phyloP scores from a whole-genome alignment of 2,888 invertebrate species.

The Sinotaia quadrata region DNA sequence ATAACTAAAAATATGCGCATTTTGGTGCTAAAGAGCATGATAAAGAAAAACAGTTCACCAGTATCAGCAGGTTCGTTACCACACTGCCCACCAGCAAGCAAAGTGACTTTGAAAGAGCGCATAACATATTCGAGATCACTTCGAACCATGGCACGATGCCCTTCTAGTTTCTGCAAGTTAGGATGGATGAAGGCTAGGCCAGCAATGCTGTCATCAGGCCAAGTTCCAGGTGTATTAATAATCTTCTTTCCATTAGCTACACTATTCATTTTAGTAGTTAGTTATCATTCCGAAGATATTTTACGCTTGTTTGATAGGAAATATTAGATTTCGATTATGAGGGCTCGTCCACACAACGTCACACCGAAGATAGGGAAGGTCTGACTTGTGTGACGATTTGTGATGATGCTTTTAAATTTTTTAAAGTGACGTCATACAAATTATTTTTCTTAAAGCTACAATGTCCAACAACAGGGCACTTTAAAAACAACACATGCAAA shows the following conservation, averaged over 20 bases:
- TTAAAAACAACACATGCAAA: too few relatives aligned
- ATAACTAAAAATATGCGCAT: neutral
- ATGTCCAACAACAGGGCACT: too few relatives aligned
- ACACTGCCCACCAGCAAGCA: conserved; percentile 85
- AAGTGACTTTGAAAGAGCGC: conserved; percentile 74
- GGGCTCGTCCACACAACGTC: too few relatives aligned
- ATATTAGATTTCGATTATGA: too few relatives aligned
- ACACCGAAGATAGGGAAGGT: too few relatives aligned
- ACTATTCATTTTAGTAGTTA: conserved; percentile 7
- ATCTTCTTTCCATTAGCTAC: conserved; percentile 49
- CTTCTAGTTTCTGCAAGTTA: conserved; percentile 75
- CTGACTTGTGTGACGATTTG: too few relatives aligned
- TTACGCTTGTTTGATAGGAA: too few relatives aligned
- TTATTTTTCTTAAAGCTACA: too few relatives aligned
- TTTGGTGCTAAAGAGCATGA: neutral
- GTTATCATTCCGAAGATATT: too few relatives aligned
- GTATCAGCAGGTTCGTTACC: conserved; percentile 84
- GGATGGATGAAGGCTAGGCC: conserved; percentile 76
- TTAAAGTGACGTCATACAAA: too few relatives aligned
- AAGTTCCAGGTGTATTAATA: conserved; percentile 55
- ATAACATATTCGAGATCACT: conserved; percentile 74
- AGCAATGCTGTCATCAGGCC: conserved; percentile 73
- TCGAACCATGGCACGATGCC: conserved; percentile 76
- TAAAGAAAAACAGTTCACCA: too few relatives aligned
- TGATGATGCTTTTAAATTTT: too few relatives aligned